Evolutionary conservation across 2,113 vertebrate species (phyloP).

Genomic region (Tachycineta bicolor): DNA sequence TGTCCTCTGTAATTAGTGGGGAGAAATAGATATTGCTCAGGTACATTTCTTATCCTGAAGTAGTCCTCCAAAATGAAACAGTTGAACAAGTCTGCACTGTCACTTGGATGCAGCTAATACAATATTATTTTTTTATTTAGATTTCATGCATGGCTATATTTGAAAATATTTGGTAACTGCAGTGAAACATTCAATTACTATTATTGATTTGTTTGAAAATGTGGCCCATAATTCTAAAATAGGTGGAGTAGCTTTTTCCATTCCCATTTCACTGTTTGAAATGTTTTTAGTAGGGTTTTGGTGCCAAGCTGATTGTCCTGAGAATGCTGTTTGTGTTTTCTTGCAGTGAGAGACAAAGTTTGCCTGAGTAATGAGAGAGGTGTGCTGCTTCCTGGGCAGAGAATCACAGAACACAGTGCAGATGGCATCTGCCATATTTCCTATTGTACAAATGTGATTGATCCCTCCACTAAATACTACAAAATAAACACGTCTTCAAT

Average conservation of each 20-base stretch:
- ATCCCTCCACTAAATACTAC: constrained; percentile 86
- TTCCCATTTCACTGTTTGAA: not conserved
- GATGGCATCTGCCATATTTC: constrained; percentile 84
- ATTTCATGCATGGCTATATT: not conserved
- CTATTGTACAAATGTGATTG: constrained; percentile 81
- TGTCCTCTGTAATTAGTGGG: not conserved
- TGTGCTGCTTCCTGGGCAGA: constrained; percentile 89
- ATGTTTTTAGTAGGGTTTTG: not conserved
- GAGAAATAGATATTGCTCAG: not conserved
- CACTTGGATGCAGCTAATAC: not conserved
- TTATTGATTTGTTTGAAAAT: not conserved
- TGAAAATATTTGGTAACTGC: not conserved
- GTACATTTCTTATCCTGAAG: not conserved
- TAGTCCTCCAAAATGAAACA: not conserved
- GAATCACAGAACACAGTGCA: constrained; percentile 82
- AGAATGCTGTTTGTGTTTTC: not conserved
- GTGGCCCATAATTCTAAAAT: not conserved
- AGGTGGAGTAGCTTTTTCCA: not conserved
- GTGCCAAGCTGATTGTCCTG: not conserved
- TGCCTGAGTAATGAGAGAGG: constrained; percentile 87
- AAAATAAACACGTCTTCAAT: constrained; percentile 78
- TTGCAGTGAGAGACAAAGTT: constrained; percentile 87
- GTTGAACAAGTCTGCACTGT: not conserved
- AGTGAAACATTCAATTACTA: not conserved
- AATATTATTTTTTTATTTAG: not conserved